Base-by-base conservation (phyloP, 1,140 invertebrate genomes). In the Drosophila nebulosa region DNA sequence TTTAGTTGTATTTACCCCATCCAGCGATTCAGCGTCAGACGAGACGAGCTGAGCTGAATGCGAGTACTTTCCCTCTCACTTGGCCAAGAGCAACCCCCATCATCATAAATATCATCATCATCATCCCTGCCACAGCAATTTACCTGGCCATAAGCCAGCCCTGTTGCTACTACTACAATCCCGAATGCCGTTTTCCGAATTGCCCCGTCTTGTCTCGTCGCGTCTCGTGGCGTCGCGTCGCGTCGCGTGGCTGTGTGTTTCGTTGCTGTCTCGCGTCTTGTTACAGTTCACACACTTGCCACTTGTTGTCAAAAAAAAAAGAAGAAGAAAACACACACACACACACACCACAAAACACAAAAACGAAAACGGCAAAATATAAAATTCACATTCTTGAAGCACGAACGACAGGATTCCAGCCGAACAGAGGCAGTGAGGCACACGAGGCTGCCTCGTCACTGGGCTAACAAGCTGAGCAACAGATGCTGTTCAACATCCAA, bases 401-500 rank as follows among this genome's bases (percentile, higher is more conserved):
- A 59, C 16, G 35, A 24, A 59, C 16, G 35, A 24, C 32, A 59
- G n/a, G 35, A 32, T 7, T 27, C 21, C 36, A 24, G 51, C 62
- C 21, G n/a, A 50, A 56, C 36, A 59, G 78, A 85, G 78, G 65
- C 61, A 32, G 30, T 32, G 30, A 10, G 9, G 51, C 35, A 59
- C 46, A 62, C 77, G 78, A 85, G 78, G 69, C 61, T 83, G 61
- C 59, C 69, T 84, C 81, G 81, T 69, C 35, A 77, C 64, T 86
- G 64, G 73, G 77, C 51, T 69, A 69, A 57, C 57, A 64, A 46
- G 74, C 83, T 51, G 68, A 68, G 83, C 83, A 86, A 86, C 83
- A 86, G 83, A 86, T 86, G 83, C 83, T 86, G 83, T 83, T 77
- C 78, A 88, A 88, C 83, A 88, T 78, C 60, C 67, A 83, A 88